Percentiles rank a stretch among this genome's conserved stretches.
phyloP scores from a whole-genome alignment of 23 tunicate species.

The Halocynthia roretzi region DNA sequence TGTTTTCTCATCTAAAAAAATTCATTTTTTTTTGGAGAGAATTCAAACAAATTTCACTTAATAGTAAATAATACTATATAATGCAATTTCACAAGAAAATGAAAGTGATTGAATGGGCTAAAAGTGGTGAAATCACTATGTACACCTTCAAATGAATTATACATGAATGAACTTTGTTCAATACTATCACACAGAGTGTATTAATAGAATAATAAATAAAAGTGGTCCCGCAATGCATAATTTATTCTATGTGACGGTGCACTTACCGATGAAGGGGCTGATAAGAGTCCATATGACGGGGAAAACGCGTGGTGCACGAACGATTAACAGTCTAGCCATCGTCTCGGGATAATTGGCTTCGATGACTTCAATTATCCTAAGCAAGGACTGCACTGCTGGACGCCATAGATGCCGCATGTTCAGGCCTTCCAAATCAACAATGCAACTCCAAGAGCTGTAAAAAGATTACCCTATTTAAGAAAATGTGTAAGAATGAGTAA shows the following conservation, averaged over 20 bases:
- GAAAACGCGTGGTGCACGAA: slow-evolving; percentile 84
- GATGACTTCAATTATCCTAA: slow-evolving; percentile 72
- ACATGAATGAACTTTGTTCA: too few relatives aligned
- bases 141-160: too few relatives aligned
- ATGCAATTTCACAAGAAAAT: too few relatives aligned
- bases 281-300: slow-evolving; percentile 91
- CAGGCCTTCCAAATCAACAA: slow-evolving; percentile 88
- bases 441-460: slow-evolving; percentile 89
- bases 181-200: too few relatives aligned
- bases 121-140: too few relatives aligned
- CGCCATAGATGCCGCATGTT: slow-evolving; percentile 96
- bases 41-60: neutral
- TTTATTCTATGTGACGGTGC: neutral
- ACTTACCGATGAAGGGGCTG: slow-evolving; percentile 85
- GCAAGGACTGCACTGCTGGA: slow-evolving; percentile 89
- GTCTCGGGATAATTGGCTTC: slow-evolving; percentile 92
- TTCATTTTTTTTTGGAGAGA: neutral
- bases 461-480: neutral
- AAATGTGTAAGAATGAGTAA: too few relatives aligned
- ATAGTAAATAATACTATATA: neutral
- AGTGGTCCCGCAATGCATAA: too few relatives aligned
- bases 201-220: too few relatives aligned
- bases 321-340: slow-evolving; percentile 80
- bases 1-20: slow-evolving; percentile 71
- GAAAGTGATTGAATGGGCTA: too few relatives aligned